Evolutionary conservation across 2,888 invertebrate genomes (phyloP).

Genomic region (Troides oblongomaculatus): DNA sequence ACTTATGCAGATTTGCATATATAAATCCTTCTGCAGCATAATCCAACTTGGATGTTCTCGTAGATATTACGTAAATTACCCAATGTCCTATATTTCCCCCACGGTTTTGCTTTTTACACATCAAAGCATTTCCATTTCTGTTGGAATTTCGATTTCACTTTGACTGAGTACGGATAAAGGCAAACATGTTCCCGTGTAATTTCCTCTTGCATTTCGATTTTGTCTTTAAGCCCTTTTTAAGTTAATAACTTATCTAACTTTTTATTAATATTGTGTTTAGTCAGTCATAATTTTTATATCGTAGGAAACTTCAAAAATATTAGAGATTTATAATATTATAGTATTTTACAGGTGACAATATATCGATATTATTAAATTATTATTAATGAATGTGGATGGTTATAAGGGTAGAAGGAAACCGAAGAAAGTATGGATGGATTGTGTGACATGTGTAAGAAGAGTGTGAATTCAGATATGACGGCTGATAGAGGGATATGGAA

Average conservation of each 20-base stretch:
- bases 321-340: too few species aligned
- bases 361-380: too few species aligned
- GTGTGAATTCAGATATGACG: too few species aligned
- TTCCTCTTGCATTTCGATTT: conserved; percentile 39
- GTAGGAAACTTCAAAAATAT: too few species aligned
- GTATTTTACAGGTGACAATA: too few species aligned
- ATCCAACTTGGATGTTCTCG: neutral
- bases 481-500: too few species aligned
- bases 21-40: neutral
- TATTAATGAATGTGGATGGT: too few species aligned
- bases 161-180: conserved; percentile 47
- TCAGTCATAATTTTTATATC: neutral
- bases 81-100: conserved; percentile 15
- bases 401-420: too few species aligned
- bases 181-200: conserved; percentile 57
- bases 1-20: neutral
- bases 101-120: conserved; percentile 47
- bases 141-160: conserved; percentile 50
- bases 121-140: conserved; percentile 63
- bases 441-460: too few species aligned
- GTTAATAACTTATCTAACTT: conserved; percentile 5
- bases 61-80: neutral
- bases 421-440: too few species aligned
- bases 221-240: conserved; percentile 14
- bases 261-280: neutral